These are phyloP conservation scores for Callaeas wilsoni DNA, from an alignment of 2,113 vertebrate species.

Conservation along the genomic window DNA sequence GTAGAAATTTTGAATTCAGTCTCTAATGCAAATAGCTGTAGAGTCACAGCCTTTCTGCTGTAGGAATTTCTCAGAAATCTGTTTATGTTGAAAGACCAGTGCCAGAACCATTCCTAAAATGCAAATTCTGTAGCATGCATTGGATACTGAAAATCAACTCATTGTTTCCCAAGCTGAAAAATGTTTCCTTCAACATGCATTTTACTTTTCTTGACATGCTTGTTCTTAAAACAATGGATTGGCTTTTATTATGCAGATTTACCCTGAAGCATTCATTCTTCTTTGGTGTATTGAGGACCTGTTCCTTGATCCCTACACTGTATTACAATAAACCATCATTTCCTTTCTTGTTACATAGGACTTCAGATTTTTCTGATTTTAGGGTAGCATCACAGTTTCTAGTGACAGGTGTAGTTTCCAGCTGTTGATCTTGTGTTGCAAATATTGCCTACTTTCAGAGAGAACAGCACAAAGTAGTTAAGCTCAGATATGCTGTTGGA, in stretches of 20 bases:
- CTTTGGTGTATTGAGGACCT: not conserved
- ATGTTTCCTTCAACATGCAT: not conserved
- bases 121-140: not conserved
- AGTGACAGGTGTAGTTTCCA: not conserved
- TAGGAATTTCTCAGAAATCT: not conserved
- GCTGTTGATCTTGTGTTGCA: not conserved
- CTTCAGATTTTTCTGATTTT: not conserved
- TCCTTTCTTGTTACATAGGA: not conserved
- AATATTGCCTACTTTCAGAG: not conserved
- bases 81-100: not conserved
- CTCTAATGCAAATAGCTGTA: not conserved
- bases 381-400: not conserved
- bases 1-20: not conserved
- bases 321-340: not conserved
- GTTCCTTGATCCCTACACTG: not conserved
- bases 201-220: not conserved
- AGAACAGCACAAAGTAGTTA: not conserved
- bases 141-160: not conserved
- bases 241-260: not conserved
- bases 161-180: not conserved
- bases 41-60: not conserved
- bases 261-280: not conserved
- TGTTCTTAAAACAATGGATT: not conserved
- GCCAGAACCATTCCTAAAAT: not conserved
- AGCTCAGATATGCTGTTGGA: not conserved